Evolutionary conservation across 1,140 invertebrate genomes (phyloP), one percentile per base, ranked within the genome.

Genomic region (Tachypleus tridentatus): DNA sequence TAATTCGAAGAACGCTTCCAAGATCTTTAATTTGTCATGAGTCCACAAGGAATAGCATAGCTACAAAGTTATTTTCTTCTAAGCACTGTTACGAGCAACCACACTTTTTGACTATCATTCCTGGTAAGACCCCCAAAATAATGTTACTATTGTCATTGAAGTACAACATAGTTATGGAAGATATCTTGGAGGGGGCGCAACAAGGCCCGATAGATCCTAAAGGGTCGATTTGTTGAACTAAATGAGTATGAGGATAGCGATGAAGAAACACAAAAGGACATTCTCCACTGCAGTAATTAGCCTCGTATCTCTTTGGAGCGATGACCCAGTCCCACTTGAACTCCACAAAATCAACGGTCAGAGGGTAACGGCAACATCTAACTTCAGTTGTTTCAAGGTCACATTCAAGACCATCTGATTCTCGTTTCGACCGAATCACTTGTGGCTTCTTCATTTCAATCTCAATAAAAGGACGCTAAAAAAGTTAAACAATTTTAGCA

Each of bases 291-390:
- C 96, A 99, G 78, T 94, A 97, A 79, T 94, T 93, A 11, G 96
- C 95, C 73, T 96, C 87, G 78, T 98, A 99, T 69, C 87, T 85
- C 72, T 91, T 90, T 0, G 96, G 96, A 0, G 94, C 94, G 52
- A 99, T 93, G 72, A 98, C 94, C 88, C 94, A 98, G 73, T 97
- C 93, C 94, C 95, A 98, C 8, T 93, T 93, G 73, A 98, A 93
- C 69, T 92, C 89, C 70, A 88, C 89, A 77, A 99, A 98, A 79
- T 98, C 91, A 9, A 99, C 93, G 8, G 89, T 89, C 11, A 98
- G 81, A 2, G 90, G 88, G 76, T 93, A 94, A 10, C 90, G 85
- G 75, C 92, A 95, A 76, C 92, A 94, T 48, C 89, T 82, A 4
- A 83, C 82, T 72, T 94, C 89, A 64, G 87, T 82, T 5, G 83